Base-by-base conservation (phyloP, 2,797 vertebrate species). In the Notolepis coatsorum region DNA sequence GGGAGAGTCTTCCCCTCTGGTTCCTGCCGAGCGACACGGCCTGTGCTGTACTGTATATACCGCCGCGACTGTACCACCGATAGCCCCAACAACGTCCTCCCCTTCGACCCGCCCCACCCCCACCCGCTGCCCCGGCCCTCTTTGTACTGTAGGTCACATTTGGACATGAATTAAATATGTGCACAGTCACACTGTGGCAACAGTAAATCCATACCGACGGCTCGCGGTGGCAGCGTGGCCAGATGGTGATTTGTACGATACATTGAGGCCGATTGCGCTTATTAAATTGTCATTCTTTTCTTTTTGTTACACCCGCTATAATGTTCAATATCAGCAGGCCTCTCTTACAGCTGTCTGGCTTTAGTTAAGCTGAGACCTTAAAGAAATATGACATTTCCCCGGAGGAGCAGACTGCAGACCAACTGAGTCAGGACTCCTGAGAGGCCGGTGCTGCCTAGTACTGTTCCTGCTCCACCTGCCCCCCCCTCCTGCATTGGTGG, bases 181-280 rank as follows among this genome's bases (percentile, higher is more conserved):
- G 23, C 39, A 8, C 41, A 38, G 39, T 23, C 23, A 28, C 27
- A 17, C 24, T n/a, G 35, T 17, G 20, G 37, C n/a, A 53, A 42
- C 30, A 13, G 41, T 10, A 45, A 33, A 68, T 63, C 48, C 37
- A 59, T 39, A 59, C 27, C 25, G 42, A 30, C 21, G 41, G 15
- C 62, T 59, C 48, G 45, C 39, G 15, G 13, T 27, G 28, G 57
- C 41, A 51, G 25, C 46, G 51, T 21, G 23, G 17, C 8, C 31
- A 27, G 38, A 62, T 60, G 31, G 60, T 7, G 57, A 69, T 65
- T 74, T 21, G 53, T 41, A 45, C 46, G n/a, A n/a, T n/a, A n/a
- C 8, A 38, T 41, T 65, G 55, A 46, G 49, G 46, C 15, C 18
- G 46, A 68, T 61, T 52, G 51, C 25, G 9, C 33, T 42, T 60